phyloP scores from a whole-genome alignment of 2,113 vertebrate genomes.

The Ictalurus punctatus region DNA sequence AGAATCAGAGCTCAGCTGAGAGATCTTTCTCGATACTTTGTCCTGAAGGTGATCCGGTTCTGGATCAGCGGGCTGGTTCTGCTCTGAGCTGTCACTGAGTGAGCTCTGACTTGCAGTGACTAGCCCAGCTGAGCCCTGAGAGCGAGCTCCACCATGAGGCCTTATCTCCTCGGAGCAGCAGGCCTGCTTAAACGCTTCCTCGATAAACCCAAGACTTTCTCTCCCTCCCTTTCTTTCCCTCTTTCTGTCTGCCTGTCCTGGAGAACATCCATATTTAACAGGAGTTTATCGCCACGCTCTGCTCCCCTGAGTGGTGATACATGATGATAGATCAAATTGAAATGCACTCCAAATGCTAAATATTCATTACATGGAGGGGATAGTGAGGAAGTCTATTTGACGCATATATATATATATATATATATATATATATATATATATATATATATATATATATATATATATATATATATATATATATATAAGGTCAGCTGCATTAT shows the following conservation, averaged over 20 bases:
- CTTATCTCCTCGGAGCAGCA: constrained; percentile 49
- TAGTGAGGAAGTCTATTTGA: constrained; percentile 17
- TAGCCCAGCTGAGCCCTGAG: constrained; percentile 31
- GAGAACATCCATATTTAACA: constrained; percentile 49
- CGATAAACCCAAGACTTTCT: constrained; percentile 41
- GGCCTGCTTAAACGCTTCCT: constrained; percentile 41
- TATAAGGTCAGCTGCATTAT: constrained; percentile 16
- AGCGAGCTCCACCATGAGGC: constrained; percentile 35
- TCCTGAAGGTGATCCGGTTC: not conserved
- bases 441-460: constrained; percentile 11
- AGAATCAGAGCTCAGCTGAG: not conserved
- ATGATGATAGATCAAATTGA: constrained; percentile 37
- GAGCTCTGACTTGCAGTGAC: constrained; percentile 16
- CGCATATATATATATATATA: not conserved
- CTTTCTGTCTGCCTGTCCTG: constrained; percentile 27
- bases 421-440: not conserved
- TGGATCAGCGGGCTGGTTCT: not conserved
- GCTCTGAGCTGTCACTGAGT: not conserved
- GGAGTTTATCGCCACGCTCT: constrained; percentile 32
- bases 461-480: not conserved
- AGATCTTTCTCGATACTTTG: not conserved
- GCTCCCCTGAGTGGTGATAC: constrained; percentile 40
- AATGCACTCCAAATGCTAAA: constrained; percentile 36
- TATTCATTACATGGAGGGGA: not conserved
- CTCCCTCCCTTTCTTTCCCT: not conserved